phyloP scores from a whole-genome alignment of 2,113 vertebrate species.

The Nibea coibor region DNA sequence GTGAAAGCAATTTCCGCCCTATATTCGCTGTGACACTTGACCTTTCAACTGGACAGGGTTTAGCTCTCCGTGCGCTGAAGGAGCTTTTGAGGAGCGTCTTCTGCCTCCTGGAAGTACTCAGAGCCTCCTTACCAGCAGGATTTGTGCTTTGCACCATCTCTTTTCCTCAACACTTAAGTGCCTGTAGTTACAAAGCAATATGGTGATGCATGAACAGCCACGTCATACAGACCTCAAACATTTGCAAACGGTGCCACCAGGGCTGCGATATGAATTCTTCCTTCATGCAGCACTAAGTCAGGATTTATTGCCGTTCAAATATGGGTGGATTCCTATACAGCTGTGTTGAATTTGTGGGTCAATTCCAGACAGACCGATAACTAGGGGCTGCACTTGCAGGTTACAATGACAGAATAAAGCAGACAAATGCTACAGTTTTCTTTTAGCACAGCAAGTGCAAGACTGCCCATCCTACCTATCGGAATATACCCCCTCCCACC shows the following conservation, averaged over 20 bases:
- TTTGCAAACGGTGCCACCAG: conserved; percentile 3
- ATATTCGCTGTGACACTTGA: conserved; percentile 58
- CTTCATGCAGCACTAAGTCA: not conserved
- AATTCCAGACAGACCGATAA: too few species aligned
- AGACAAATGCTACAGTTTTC: not conserved
- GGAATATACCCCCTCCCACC: too few species aligned
- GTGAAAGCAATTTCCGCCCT: conserved; percentile 65
- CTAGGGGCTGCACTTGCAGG: too few species aligned
- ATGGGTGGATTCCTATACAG: not conserved
- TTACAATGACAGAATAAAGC: too few species aligned
- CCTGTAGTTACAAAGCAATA: conserved; percentile 25
- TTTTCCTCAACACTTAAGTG: conserved; percentile 46
- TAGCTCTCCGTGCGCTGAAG: conserved; percentile 26
- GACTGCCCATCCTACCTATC: too few species aligned
- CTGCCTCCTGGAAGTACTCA: conserved; percentile 27
- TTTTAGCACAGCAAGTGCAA: not conserved
- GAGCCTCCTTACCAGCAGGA: conserved; percentile 12
- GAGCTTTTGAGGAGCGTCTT: conserved; percentile 40
- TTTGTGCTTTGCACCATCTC: not conserved
- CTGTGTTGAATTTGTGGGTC: too few species aligned
- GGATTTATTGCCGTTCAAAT: not conserved
- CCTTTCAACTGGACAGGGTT: conserved; percentile 54
- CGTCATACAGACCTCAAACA: not conserved
- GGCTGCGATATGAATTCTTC: not conserved
- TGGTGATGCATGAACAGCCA: conserved; percentile 12